Evolutionary conservation across 2,888 invertebrate species (phyloP).

Genomic region (Spodoptera exigua): DNA sequence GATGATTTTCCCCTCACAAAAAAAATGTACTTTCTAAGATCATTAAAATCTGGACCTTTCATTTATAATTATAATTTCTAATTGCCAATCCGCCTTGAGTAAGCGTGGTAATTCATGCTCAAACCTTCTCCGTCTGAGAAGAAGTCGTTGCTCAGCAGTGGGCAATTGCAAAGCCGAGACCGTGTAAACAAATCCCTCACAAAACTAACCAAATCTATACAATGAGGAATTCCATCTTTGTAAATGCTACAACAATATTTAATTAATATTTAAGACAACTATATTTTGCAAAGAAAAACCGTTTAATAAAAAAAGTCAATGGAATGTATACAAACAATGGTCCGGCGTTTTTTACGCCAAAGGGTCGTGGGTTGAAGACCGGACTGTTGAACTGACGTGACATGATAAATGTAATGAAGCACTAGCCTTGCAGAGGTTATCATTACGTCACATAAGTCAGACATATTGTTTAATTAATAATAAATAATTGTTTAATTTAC

Average conservation of each 20-base stretch:
- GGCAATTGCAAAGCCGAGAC: too few relatives aligned
- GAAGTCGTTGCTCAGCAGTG: too few relatives aligned
- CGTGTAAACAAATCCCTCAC: too few relatives aligned
- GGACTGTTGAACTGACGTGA: slow-evolving; percentile 32
- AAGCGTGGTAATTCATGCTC: too few relatives aligned
- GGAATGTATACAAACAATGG: slow-evolving; percentile 11
- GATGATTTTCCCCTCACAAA: too few relatives aligned
- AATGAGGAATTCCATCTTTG: too few relatives aligned
- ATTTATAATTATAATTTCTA: too few relatives aligned
- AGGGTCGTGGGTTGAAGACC: slow-evolving; percentile 29
- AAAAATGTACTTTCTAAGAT: too few relatives aligned
- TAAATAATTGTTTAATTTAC: slow-evolving; percentile 1
- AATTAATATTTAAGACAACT: slow-evolving; percentile 19
- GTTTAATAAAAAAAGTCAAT: slow-evolving; percentile 32
- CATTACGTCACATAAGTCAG: slow-evolving; percentile 7
- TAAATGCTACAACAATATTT: slow-evolving; percentile 20
- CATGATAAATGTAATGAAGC: slow-evolving; percentile 15
- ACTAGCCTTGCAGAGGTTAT: slow-evolving; percentile 19
- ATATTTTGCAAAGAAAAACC: slow-evolving; percentile 22
- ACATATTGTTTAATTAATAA: background rate
- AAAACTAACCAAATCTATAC: too few relatives aligned
- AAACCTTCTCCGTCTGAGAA: too few relatives aligned
- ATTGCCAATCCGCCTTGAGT: too few relatives aligned
- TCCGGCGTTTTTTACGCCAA: slow-evolving; percentile 15
- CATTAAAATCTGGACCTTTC: too few relatives aligned